A percentile compares a stretch with the other conserved stretches of the same genome.
Conservation (phyloP, 37 sponge, comb jelly and placozoan species). For the Beroe ovata region DNA sequence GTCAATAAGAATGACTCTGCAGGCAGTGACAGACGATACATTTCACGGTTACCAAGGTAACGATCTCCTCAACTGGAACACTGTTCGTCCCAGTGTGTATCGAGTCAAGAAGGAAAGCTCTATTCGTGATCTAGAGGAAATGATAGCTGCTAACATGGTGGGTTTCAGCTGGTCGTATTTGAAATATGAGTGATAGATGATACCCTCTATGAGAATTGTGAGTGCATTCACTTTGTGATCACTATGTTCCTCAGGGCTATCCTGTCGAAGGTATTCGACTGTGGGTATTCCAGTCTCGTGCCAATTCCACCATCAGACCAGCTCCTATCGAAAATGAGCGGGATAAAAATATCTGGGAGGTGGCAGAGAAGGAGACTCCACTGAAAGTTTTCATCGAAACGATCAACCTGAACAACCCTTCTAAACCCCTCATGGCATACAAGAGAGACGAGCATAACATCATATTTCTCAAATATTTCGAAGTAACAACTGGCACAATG, state of each 20-base stretch:
- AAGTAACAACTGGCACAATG: slow-evolving; percentile 69
- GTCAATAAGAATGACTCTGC: too few relatives aligned
- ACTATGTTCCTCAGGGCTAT: slow-evolving; percentile 82
- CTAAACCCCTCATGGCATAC: slow-evolving; percentile 6
- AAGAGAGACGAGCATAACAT: slow-evolving; percentile 68
- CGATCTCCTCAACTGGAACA: slow-evolving; percentile 65
- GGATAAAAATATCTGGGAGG: slow-evolving; percentile 64
- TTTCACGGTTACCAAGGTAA: slow-evolving; percentile 71
- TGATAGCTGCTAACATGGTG: slow-evolving; percentile 41
- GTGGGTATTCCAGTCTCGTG: slow-evolving; percentile 87
- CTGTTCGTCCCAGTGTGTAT: slow-evolving; percentile 10
- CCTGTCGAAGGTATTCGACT: slow-evolving; percentile 71
- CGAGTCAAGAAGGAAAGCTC: slow-evolving; percentile 62
- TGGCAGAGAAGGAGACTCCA: slow-evolving; percentile 53
- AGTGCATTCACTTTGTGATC: too few relatives aligned
- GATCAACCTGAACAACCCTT: slow-evolving; percentile 29
- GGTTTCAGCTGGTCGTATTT: too few relatives aligned
- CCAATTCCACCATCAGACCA: slow-evolving; percentile 80
- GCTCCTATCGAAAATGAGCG: slow-evolving; percentile 69
- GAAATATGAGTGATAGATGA: too few relatives aligned
- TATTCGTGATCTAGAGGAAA: slow-evolving; percentile 30
- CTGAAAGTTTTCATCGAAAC: slow-evolving; percentile 62
- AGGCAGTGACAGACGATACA: slow-evolving; percentile 65
- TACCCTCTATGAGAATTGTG: too few relatives aligned
- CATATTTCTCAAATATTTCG: slow-evolving; percentile 89